A percentile compares a stretch with the other conserved stretches of the same genome.
phyloP scores from a whole-genome alignment of 2,888 invertebrate species.

The Pediacus dermestoides region DNA sequence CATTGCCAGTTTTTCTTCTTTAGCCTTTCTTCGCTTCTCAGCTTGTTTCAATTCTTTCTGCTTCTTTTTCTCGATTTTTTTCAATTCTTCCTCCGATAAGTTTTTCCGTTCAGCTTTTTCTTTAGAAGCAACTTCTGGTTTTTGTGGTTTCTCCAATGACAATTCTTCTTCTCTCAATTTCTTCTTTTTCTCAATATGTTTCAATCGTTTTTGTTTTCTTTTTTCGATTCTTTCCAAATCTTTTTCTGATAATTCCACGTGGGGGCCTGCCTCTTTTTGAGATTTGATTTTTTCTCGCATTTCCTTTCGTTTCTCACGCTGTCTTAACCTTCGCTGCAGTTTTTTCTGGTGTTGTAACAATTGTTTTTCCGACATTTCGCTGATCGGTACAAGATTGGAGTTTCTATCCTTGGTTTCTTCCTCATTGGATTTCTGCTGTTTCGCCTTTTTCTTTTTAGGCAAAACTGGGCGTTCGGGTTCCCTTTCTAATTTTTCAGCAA shows the following conservation, averaged over 20 bases:
- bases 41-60: constrained; percentile 30
- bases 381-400: too few relatives aligned
- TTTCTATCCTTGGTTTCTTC: constrained; percentile 5
- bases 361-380: too few relatives aligned
- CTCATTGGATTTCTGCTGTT: constrained; percentile 7
- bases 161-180: constrained; percentile 6
- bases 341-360: too few relatives aligned
- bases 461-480: too few relatives aligned
- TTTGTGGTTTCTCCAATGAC: not conserved
- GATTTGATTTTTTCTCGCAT: too few relatives aligned
- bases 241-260: constrained; percentile 7
- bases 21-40: constrained; percentile 30
- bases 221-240: constrained; percentile 19
- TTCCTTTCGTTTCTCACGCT: too few relatives aligned
- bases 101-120: constrained; percentile 14
- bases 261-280: too few relatives aligned
- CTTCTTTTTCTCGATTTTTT: constrained; percentile 36
- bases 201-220: constrained; percentile 18
- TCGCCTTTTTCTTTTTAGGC: constrained; percentile 3
- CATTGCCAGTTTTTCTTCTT: constrained; percentile 19
- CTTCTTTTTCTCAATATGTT: constrained; percentile 18
- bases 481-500: too few relatives aligned
- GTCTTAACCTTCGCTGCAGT: too few relatives aligned
- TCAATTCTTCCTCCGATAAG: constrained; percentile 27
- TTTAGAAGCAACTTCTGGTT: constrained; percentile 2